A percentile compares a stretch with the other conserved stretches of the same genome.
Conservation (phyloP, 2,113 vertebrate species). For the Columbina picui region DNA sequence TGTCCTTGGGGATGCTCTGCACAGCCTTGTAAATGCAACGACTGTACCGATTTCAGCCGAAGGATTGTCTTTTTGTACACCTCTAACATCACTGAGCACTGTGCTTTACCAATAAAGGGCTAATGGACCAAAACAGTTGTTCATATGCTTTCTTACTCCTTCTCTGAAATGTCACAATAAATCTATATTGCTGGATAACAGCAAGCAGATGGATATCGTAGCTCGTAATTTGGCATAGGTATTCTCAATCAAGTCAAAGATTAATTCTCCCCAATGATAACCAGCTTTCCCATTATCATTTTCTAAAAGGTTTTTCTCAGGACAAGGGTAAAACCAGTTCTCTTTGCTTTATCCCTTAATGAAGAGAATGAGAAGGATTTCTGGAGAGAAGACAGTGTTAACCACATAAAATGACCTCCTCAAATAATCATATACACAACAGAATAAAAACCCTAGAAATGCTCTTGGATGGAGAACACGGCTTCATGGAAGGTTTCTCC, state of each 20-base stretch:
- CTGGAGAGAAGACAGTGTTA: neutral
- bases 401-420: neutral
- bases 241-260: constrained; percentile 43
- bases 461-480: neutral
- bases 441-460: neutral
- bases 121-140: constrained; percentile 50
- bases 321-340: constrained; percentile 5
- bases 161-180: constrained; percentile 31
- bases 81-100: neutral
- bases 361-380: neutral
- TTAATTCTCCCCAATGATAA: constrained; percentile 29
- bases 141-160: constrained; percentile 51
- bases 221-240: constrained; percentile 39
- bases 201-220: constrained; percentile 44
- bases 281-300: neutral
- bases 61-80: neutral
- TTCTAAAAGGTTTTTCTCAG: neutral
- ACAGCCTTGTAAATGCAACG: neutral
- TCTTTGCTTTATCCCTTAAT: neutral
- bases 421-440: neutral
- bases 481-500: neutral
- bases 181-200: constrained; percentile 40
- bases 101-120: constrained; percentile 27
- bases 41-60: neutral
- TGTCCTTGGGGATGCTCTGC: constrained; percentile 26